Evolutionary conservation across 1,140 invertebrate species (phyloP).

Genomic region (Oryctes rhinoceros): DNA sequence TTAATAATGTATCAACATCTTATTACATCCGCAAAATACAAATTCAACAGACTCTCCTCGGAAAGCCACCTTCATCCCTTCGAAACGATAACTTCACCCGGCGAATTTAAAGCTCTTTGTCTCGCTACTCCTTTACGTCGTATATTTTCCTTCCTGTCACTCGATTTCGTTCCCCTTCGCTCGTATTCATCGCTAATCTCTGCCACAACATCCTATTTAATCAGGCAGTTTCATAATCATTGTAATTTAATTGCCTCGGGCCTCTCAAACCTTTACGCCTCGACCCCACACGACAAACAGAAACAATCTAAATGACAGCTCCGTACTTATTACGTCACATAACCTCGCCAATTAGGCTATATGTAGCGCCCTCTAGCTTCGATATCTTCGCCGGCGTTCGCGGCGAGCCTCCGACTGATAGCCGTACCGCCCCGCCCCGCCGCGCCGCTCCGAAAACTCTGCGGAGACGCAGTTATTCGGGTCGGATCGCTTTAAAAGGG

Average conservation of each 20-base stretch:
- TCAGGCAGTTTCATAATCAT: slow-evolving; percentile 14
- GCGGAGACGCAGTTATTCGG: background rate
- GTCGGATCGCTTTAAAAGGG: slow-evolving; percentile 30
- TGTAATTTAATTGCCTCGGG: slow-evolving; percentile 1
- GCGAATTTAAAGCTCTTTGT: too few relatives aligned
- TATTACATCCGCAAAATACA: too few relatives aligned
- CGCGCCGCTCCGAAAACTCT: background rate
- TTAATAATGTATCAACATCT: too few relatives aligned
- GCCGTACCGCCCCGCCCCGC: background rate
- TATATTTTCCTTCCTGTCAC: too few relatives aligned
- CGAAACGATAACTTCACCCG: too few relatives aligned
- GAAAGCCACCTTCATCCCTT: too few relatives aligned
- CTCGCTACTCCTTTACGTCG: too few relatives aligned
- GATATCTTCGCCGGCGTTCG: background rate
- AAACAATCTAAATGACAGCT: slow-evolving; percentile 19
- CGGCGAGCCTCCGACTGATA: too few relatives aligned
- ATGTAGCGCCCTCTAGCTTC: background rate
- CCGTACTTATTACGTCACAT: slow-evolving; percentile 14
- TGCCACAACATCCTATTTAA: background rate
- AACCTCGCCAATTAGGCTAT: background rate
- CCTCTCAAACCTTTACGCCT: background rate
- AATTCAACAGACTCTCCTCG: too few relatives aligned
- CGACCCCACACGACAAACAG: background rate
- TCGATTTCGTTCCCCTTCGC: background rate
- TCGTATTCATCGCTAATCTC: background rate